phyloP scores from a whole-genome alignment of 1,140 invertebrate species.

The Venturia canescens region DNA sequence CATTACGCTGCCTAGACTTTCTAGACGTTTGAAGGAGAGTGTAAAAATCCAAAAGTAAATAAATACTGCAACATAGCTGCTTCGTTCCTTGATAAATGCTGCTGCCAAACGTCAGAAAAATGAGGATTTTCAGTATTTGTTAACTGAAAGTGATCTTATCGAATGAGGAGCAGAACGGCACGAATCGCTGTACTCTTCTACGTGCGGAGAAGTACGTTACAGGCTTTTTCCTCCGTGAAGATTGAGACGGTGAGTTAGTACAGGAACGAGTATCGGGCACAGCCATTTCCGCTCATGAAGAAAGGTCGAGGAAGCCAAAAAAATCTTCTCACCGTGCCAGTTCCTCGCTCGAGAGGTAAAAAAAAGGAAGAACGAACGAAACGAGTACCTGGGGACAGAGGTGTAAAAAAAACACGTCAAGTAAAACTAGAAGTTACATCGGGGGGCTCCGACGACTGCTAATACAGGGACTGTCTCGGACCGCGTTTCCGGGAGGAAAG shows the following conservation, averaged over 20 bases:
- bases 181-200: background rate
- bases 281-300: constrained; percentile 1
- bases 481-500: constrained; percentile 7
- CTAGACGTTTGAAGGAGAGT: too few species aligned
- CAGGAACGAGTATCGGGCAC: background rate
- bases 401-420: background rate
- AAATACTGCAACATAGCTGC: too few species aligned
- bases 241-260: background rate
- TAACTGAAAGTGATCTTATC: too few species aligned
- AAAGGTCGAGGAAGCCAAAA: constrained; percentile 14
- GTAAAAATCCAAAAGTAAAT: too few species aligned
- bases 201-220: background rate
- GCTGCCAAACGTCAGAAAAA: too few species aligned
- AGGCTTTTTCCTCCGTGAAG: background rate
- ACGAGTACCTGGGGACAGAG: background rate
- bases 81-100: too few species aligned
- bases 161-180: background rate
- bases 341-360: background rate
- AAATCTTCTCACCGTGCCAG: background rate
- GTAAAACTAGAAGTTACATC: constrained; percentile 5
- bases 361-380: background rate
- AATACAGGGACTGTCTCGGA: background rate
- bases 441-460: background rate
- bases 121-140: too few species aligned
- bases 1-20: too few species aligned